phyloP scores from a whole-genome alignment of 2,797 vertebrate species.

The Gadopsis bispinosus region DNA sequence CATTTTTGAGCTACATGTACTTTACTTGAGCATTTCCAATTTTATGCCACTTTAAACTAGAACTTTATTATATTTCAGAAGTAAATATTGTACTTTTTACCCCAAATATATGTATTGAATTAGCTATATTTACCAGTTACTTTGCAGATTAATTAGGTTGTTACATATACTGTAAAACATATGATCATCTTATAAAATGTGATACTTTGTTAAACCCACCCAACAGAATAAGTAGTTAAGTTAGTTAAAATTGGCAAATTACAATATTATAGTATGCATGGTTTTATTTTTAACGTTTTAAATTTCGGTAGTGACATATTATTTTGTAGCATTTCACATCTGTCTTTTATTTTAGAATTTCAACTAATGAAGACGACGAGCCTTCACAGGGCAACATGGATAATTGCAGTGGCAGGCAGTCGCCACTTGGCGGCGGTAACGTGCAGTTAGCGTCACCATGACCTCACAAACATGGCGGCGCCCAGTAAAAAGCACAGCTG shows the following conservation, averaged over 20 bases:
- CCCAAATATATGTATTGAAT: not conserved
- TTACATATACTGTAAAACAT: no score
- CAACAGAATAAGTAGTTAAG: no score
- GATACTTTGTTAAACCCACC: not conserved
- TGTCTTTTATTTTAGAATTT: not conserved
- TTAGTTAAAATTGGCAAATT: not conserved
- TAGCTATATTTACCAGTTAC: not conserved
- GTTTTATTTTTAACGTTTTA: not conserved
- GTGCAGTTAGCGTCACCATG: not conserved
- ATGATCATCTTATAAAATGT: not conserved
- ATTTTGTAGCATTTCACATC: not conserved
- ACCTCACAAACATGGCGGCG: constrained; percentile 78
- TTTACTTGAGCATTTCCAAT: no score
- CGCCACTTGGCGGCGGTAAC: constrained; percentile 55
- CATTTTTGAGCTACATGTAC: no score
- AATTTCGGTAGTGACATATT: no score
- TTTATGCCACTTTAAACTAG: no score
- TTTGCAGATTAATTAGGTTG: not conserved
- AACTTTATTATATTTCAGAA: not conserved
- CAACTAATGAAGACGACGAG: fast-evolving
- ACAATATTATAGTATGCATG: not conserved
- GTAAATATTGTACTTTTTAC: not conserved
- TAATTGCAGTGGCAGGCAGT: constrained; percentile 4
- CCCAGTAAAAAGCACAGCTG: fast-evolving
- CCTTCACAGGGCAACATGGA: fast-evolving